Conservation (phyloP, 2,113 vertebrate species). For the Lichenostomus cassidix region DNA sequence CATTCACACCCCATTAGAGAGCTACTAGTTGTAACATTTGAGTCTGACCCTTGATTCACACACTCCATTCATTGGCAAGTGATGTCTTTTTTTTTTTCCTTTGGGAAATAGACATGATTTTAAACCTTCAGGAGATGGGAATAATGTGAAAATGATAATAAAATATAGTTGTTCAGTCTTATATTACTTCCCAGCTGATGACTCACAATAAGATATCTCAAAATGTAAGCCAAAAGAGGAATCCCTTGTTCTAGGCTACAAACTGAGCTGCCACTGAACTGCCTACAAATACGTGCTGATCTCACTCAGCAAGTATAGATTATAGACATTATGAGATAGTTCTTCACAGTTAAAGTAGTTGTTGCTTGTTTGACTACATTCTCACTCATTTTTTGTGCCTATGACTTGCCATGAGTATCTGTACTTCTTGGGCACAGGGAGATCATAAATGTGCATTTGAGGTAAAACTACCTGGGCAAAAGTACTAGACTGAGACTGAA, state of each 20-base stretch:
- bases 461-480: background rate
- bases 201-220: constrained; percentile 17
- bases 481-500: background rate
- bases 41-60: background rate
- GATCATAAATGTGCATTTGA: background rate
- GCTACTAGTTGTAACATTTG: background rate
- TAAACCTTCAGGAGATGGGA: background rate
- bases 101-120: background rate
- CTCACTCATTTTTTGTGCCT: background rate
- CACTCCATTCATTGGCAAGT: background rate
- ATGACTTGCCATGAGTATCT: background rate
- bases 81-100: background rate
- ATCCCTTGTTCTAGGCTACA: background rate
- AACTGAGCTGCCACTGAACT: background rate
- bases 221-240: background rate
- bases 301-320: background rate
- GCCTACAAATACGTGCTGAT: background rate
- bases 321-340: background rate
- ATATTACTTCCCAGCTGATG: background rate
- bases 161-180: background rate
- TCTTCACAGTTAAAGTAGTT: background rate
- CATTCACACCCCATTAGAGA: background rate
- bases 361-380: background rate
- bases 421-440: background rate
- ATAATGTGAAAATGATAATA: background rate